Evolutionary conservation across 2,797 vertebrate species (phyloP).

Genomic region (Sebastiscus albofasciatus): DNA sequence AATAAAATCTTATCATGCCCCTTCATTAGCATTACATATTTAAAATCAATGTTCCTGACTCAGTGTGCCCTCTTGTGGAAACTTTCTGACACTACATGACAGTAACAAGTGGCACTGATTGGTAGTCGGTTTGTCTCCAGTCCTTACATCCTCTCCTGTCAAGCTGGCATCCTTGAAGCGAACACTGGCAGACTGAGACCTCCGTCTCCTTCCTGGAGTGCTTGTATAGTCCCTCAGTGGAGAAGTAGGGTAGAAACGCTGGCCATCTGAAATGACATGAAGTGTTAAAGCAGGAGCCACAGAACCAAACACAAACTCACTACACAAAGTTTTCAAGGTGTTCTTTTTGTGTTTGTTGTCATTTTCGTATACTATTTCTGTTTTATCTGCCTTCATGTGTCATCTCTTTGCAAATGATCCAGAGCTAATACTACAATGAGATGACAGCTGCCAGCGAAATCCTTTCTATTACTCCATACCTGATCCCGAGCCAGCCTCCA

Average conservation of each 20-base stretch:
- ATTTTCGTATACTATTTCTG: background rate
- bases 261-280: conserved; percentile 78
- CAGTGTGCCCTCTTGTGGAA: conserved; percentile 51
- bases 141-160: conserved; percentile 82
- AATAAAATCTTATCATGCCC: background rate
- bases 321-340: background rate
- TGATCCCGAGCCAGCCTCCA: conserved; percentile 81
- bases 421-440: background rate
- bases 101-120: background rate
- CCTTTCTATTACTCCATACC: conserved; percentile 73
- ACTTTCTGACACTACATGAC: conserved; percentile 1
- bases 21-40: background rate
- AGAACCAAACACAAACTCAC: background rate
- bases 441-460: background rate
- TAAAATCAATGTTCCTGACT: background rate
- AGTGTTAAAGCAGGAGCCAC: background rate
- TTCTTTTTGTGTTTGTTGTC: background rate
- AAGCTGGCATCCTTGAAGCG: conserved; percentile 82
- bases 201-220: conserved; percentile 73
- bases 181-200: conserved; percentile 87
- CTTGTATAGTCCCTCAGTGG: conserved; percentile 85
- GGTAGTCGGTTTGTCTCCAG: background rate
- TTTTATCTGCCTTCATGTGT: background rate
- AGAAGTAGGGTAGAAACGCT: conserved; percentile 86
- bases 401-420: background rate